phyloP scores from a whole-genome alignment of 2,113 vertebrate genomes.

The Pycnonotus jocosus region DNA sequence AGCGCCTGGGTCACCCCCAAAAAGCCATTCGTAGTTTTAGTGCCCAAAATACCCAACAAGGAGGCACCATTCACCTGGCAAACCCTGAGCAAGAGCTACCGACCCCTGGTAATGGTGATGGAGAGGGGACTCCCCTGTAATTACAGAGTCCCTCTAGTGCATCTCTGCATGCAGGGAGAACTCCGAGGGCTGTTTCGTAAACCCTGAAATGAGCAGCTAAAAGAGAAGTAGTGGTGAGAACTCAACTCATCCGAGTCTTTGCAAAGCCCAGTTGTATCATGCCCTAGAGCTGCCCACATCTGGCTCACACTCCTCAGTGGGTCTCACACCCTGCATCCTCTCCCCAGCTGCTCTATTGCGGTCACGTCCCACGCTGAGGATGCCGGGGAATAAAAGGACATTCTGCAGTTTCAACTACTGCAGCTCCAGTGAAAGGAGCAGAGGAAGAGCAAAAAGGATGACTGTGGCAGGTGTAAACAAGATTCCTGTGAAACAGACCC shows the following conservation, averaged over 20 bases:
- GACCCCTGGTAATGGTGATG: accelerated
- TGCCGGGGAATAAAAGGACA: neutral
- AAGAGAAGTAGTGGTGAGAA: neutral
- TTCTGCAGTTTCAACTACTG: neutral
- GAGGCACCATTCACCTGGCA: neutral
- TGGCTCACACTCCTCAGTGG: neutral
- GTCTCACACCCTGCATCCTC: neutral
- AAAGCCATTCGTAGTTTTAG: neutral
- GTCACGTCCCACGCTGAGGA: neutral
- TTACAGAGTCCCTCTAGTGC: neutral
- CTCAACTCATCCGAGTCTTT: neutral
- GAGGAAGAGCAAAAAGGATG: neutral
- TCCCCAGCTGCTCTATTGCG: neutral
- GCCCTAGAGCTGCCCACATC: neutral
- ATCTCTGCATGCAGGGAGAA: neutral
- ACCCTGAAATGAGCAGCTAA: neutral
- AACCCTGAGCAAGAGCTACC: neutral
- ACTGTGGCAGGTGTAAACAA: neutral
- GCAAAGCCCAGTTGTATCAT: neutral
- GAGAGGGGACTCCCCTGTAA: accelerated
- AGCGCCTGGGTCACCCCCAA: neutral
- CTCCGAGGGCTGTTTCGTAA: neutral
- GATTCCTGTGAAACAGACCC: neutral
- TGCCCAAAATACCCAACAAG: neutral
- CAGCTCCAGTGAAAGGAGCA: neutral